These are phyloP conservation scores for Acronicta psi DNA, from an alignment of 2,888 invertebrate species.

Conservation along the genomic window DNA sequence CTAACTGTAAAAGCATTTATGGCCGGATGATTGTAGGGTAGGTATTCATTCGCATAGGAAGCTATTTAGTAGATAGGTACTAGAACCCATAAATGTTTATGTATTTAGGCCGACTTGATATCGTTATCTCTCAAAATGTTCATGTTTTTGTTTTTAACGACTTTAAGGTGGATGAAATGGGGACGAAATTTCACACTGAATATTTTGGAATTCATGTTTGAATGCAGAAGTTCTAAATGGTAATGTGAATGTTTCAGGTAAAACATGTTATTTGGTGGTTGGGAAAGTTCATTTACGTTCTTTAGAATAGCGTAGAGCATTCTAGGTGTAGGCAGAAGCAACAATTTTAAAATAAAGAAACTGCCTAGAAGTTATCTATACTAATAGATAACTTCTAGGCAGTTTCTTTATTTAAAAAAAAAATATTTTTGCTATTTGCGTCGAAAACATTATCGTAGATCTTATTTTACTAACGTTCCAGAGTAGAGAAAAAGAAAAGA, in stretches of 20 bases:
- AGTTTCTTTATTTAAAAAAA: too few species aligned
- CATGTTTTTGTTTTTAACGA: slow-evolving; percentile 48
- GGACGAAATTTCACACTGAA: slow-evolving; percentile 37
- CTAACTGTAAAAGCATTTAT: slow-evolving; percentile 62
- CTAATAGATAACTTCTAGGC: too few species aligned
- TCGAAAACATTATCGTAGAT: too few species aligned
- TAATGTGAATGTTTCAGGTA: slow-evolving; percentile 27
- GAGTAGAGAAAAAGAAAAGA: too few species aligned
- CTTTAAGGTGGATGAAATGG: slow-evolving; percentile 24
- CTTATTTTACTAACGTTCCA: too few species aligned
- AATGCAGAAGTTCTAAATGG: slow-evolving; percentile 30
- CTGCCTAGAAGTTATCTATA: too few species aligned
- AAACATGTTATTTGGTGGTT: slow-evolving; percentile 43
- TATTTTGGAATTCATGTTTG: slow-evolving; percentile 21
- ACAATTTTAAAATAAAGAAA: too few species aligned
- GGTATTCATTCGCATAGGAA: slow-evolving; percentile 60
- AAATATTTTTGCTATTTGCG: too few species aligned
- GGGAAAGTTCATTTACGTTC: slow-evolving; percentile 24
- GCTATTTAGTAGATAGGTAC: slow-evolving; percentile 60
- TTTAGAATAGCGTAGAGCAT: not conserved
- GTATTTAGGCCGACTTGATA: slow-evolving; percentile 48
- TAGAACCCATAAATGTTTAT: slow-evolving; percentile 58
- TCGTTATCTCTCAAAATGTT: slow-evolving; percentile 42
- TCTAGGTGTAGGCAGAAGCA: too few species aligned
- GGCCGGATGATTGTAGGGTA: slow-evolving; percentile 58